phyloP scores from a whole-genome alignment of 2,113 vertebrate genomes.

The Campylorhamphus procurvoides region DNA sequence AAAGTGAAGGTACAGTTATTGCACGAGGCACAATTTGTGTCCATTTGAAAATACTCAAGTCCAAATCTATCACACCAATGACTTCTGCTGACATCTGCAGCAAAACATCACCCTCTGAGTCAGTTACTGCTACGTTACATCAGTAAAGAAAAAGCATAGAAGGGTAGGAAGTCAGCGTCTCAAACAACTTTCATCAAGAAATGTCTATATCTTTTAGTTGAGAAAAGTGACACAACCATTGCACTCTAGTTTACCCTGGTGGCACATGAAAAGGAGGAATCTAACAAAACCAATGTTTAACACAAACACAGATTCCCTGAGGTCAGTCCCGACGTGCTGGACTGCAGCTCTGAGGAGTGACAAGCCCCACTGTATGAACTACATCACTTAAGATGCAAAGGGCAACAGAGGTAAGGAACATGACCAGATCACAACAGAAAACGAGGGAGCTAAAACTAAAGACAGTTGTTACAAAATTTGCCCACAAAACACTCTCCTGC shows the following conservation, averaged over 20 bases:
- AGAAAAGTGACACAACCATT: not conserved
- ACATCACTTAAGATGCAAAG: not conserved
- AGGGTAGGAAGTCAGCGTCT: not conserved
- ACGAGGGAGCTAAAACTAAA: not conserved
- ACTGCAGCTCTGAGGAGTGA: not conserved
- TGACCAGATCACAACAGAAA: not conserved
- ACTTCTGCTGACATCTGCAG: not conserved
- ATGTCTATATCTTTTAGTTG: not conserved
- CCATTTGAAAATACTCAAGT: not conserved
- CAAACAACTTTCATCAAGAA: not conserved
- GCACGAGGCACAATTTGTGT: not conserved
- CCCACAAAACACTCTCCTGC: not conserved
- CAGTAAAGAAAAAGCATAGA: not conserved
- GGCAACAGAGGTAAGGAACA: not conserved
- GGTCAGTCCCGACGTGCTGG: not conserved
- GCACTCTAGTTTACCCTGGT: not conserved
- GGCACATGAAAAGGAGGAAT: not conserved
- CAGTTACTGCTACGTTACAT: not conserved
- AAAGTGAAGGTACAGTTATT: not conserved
- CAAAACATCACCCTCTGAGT: not conserved
- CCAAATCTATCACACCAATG: not conserved
- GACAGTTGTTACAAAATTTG: not conserved
- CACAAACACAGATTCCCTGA: not conserved
- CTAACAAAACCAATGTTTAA: not conserved
- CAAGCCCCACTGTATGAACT: not conserved